phyloP scores from a whole-genome alignment of 64 coral and sea anemone genomes.

The Montipora capricornis region DNA sequence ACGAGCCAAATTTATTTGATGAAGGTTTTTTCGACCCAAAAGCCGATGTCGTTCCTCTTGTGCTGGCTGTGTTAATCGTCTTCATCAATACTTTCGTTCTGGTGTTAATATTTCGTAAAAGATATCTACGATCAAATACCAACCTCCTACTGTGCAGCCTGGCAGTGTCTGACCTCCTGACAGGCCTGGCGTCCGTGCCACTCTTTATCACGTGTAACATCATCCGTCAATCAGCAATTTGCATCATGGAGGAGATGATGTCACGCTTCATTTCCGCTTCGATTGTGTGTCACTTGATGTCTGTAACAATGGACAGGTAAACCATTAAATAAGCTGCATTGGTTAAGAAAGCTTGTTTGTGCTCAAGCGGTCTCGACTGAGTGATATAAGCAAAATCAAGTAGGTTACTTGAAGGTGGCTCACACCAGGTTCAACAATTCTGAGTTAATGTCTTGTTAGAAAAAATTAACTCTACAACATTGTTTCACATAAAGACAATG shows the following conservation, averaged over 20 bases:
- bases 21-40: conserved; percentile 35
- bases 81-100: conserved; percentile 67
- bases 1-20: neutral
- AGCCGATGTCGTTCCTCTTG: conserved; percentile 49
- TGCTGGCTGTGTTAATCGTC: conserved; percentile 56
- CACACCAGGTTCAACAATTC: too few species aligned
- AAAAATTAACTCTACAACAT: too few species aligned
- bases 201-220: conserved; percentile 71
- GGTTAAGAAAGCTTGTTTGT: neutral
- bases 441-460: too few species aligned
- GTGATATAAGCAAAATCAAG: too few species aligned
- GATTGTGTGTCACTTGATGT: conserved; percentile 77
- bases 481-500: too few species aligned
- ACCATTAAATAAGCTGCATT: neutral
- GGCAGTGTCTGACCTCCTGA: conserved; percentile 76
- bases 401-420: too few species aligned
- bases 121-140: conserved; percentile 66
- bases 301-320: conserved; percentile 76
- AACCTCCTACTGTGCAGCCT: conserved; percentile 85
- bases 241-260: conserved; percentile 53
- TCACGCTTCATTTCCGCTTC: conserved; percentile 63
- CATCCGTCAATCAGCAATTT: conserved; percentile 29
- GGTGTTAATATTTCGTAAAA: conserved; percentile 36
- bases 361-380: too few species aligned
- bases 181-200: conserved; percentile 71